Evolutionary conservation across 2,113 vertebrate species (phyloP), one percentile per base, ranked within the genome.

Genomic region (Cynocephalus volans): DNA sequence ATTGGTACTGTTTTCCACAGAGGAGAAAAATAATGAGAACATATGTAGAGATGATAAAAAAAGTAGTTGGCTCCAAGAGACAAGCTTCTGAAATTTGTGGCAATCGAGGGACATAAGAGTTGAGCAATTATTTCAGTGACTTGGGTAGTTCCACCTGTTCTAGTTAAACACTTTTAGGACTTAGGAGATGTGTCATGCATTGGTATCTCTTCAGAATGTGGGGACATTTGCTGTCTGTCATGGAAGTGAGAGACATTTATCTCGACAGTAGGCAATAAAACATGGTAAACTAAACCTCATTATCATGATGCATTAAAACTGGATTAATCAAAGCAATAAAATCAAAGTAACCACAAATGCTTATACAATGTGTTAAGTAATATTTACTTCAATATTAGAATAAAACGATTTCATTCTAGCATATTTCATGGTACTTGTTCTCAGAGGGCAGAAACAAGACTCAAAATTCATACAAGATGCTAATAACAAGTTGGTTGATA

Each of bases 181-280:
- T 3, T n/a, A 76, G 90, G 58, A 76, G 65, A 41, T 48, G n/a
- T 6, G 6, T 41, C 79, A 8, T 1, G 31, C 9, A 1, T 24
- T 36, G 79, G 58, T 58, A 6, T 90, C 79, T 93, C 0, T 62
- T 86, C 33, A 23, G 92, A 95, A 97, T 92, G 95, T 88, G 88
- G 95, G 92, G 83, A 90, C 81, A 87, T 82, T 88, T 88, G 81
- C 77, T 93, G 95, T 90, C 96, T 95, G 79, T 97, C 97, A 96
- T 14, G 62, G 88, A 75, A 82, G 1, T 72, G 90, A 85, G 88
- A 97, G 90, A 87, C 6, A 33, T 67, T 90, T 69, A 45, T 76
- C 77, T 93, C 33, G 0, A 85, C 56, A 72, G 70, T 50, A 85
- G 90, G 26, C 28, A 82, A 64, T 96, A 88, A 94, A 90, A 90